A percentile compares a stretch with the other conserved stretches of the same genome.
phyloP scores from a whole-genome alignment of 2,888 invertebrate genomes.

The Cremastobaeus sp. region DNA sequence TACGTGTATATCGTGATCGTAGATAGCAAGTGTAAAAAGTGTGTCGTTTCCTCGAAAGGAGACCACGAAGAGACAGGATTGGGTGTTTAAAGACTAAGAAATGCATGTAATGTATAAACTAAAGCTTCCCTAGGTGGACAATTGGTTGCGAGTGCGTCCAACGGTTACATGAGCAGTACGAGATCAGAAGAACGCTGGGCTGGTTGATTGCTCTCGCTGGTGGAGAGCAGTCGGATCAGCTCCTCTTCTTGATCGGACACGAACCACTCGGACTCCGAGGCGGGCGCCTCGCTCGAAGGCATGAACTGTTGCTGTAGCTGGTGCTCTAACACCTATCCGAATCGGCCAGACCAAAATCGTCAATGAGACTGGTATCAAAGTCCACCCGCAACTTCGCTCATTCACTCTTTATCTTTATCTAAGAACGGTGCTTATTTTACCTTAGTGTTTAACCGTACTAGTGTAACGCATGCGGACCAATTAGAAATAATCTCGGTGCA shows the following conservation, averaged over 20 bases:
- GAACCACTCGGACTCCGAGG: constrained; percentile 87
- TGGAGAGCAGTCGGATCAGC: constrained; percentile 85
- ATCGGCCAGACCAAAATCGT: constrained; percentile 73
- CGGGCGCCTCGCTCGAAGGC: constrained; percentile 76
- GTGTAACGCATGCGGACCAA: constrained; percentile 55
- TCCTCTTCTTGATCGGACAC: constrained; percentile 90
- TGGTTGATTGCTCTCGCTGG: constrained; percentile 73
- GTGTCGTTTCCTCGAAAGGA: no score
- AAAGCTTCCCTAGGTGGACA: constrained; percentile 28
- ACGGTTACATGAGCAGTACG: constrained; percentile 71
- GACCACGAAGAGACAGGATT: no score
- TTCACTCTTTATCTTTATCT: background rate
- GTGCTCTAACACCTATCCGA: constrained; percentile 74
- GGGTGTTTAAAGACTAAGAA: constrained; percentile 10
- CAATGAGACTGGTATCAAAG: constrained; percentile 72
- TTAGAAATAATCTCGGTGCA: constrained; percentile 45
- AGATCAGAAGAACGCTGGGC: constrained; percentile 73
- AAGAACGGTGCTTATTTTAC: constrained; percentile 34
- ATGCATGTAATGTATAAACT: background rate
- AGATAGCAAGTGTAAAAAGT: background rate
- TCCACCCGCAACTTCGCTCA: constrained; percentile 65
- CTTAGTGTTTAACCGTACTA: constrained; percentile 54
- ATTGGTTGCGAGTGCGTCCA: constrained; percentile 8
- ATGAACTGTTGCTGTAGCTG: constrained; percentile 74
- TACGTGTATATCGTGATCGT: no score